Percentiles rank a stretch among this genome's conserved stretches.
These are phyloP conservation scores for Clunio marinus DNA, from an alignment of 2,888 invertebrate species.

Conservation along the genomic window DNA sequence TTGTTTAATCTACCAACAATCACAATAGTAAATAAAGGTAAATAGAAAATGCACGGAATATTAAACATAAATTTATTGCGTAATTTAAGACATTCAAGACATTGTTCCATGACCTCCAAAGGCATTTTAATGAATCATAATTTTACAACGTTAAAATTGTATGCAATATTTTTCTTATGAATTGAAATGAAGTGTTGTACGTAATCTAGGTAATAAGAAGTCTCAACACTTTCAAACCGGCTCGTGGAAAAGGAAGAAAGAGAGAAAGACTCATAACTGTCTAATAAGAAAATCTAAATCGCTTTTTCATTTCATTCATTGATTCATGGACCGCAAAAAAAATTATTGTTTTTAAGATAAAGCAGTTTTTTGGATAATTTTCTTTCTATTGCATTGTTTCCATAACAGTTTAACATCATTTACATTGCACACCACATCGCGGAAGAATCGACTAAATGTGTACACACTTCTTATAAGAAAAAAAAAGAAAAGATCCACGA, in stretches of 20 bases:
- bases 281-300: background rate
- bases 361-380: background rate
- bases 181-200: background rate
- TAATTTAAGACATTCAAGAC: too few species aligned
- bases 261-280: background rate
- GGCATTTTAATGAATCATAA: slow-evolving; percentile 22
- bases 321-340: background rate
- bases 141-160: slow-evolving; percentile 23
- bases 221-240: slow-evolving; percentile 6
- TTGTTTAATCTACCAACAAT: too few species aligned
- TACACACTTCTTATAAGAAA: slow-evolving; percentile 26
- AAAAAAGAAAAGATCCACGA: slow-evolving; percentile 36
- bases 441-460: slow-evolving; percentile 16
- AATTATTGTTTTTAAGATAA: background rate
- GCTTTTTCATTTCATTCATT: background rate
- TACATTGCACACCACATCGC: background rate
- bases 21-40: too few species aligned
- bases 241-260: background rate
- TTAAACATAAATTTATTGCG: too few species aligned
- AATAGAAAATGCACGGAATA: too few species aligned
- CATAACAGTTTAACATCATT: background rate
- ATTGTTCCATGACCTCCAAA: slow-evolving; percentile 19
- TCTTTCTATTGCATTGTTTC: background rate
- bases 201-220: background rate
- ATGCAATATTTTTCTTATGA: background rate